Evolutionary conservation across 1,140 invertebrate genomes (phyloP), one percentile per base, ranked within the genome.

Genomic region (Pseudobourletiella spinata): DNA sequence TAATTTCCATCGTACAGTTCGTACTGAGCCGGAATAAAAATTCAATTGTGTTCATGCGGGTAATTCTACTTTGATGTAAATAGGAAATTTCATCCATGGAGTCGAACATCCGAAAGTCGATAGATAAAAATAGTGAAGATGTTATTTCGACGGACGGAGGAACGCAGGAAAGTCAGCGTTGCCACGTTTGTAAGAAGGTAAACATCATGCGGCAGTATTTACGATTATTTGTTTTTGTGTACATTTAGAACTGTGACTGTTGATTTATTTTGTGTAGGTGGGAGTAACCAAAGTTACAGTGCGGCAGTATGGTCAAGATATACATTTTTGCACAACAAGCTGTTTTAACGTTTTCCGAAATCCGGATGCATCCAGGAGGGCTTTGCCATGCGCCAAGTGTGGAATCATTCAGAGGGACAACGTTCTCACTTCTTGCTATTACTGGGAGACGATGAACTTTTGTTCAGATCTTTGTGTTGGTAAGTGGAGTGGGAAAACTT

Each of bases 391-490:
- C 63, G 48, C 59, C 3, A 64, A 69, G 43, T 69, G 68, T 63
- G 63, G 64, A 3, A n/a, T 48, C 8, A 18, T 66, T 15, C 30
- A 57, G 29, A 22, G 61, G 50, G 77, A 77, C 73, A 11, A 70
- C 2, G 72, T 68, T 22, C 80, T 83, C 25, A 83, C 86, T 15
- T 81, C 81, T 61, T 82, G 83, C 72, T 75, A 89, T 14, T 84
- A 84, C 1, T 96, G 91, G 91, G 90, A 94, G 77, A 90, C 90
- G 0, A 89, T 95, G 85, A 89, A 94, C 73, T 95, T 91, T 73
- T 95, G 91, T 74, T 87, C 88, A 64, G 89, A 93, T 72, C 79
- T 84, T 46, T 95, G 91, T 75, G 79, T 95, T 59, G 86, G 86
- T 67, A 81, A 82, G 70, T 72, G 70, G 1, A 18, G 29, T 62